Percentiles rank a stretch among this genome's conserved stretches.
Conservation (phyloP, 2,797 vertebrate species). For the Ctenosaura bakeri region DNA sequence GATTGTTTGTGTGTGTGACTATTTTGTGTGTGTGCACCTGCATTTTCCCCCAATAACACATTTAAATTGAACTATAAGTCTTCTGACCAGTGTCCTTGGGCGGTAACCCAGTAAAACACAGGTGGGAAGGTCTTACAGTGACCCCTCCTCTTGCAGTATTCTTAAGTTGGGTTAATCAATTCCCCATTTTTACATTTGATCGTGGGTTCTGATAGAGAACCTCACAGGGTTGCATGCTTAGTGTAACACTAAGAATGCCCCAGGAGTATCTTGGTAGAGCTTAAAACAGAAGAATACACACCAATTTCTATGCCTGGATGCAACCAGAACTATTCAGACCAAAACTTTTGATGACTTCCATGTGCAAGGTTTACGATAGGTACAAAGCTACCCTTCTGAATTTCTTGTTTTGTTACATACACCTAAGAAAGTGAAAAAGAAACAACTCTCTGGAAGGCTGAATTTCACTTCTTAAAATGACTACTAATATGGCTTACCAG, state of each 20-base stretch:
- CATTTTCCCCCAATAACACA: no score
- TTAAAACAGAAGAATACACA: not conserved
- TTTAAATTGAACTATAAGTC: no score
- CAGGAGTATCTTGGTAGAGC: not conserved
- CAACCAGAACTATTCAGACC: not conserved
- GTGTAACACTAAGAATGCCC: not conserved
- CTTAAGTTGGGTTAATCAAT: no score
- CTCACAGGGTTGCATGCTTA: no score
- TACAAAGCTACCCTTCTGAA: not conserved
- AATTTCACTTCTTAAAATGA: conserved; percentile 1
- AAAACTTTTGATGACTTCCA: not conserved
- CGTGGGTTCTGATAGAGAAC: no score
- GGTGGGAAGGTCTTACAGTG: no score
- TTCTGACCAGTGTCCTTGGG: no score
- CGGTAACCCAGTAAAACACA: no score
- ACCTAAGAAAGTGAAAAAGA: not conserved
- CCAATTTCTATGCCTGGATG: not conserved
- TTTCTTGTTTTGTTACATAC: not conserved
- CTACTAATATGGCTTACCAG: conserved; percentile 70
- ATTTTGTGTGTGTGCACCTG: no score
- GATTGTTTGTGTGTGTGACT: no score
- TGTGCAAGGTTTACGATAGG: not conserved
- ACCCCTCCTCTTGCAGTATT: no score
- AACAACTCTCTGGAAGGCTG: not conserved
- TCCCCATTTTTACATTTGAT: no score